These are phyloP conservation scores for Pristionchus maxplancki DNA, from an alignment of 2,888 invertebrate species.

Conservation along the genomic window DNA sequence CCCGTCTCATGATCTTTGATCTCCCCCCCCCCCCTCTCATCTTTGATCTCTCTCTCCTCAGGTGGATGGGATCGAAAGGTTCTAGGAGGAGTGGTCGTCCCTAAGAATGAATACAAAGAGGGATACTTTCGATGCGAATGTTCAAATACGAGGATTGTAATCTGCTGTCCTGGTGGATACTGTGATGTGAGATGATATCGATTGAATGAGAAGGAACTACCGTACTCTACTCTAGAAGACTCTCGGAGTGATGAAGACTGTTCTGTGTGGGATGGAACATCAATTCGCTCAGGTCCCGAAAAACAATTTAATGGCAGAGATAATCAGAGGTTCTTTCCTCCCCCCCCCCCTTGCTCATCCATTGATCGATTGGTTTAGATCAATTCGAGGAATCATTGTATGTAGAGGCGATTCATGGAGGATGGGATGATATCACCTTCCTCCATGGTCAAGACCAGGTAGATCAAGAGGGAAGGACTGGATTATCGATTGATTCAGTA, in stretches of 20 bases:
- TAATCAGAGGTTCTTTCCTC: neutral
- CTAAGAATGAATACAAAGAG: neutral
- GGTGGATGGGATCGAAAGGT: neutral
- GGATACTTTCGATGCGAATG: neutral
- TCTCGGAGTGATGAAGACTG: neutral
- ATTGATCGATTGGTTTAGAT: neutral
- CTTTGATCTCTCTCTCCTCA: neutral
- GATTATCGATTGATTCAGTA: neutral
- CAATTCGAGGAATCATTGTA: neutral
- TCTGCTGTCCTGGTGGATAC: conserved; percentile 3
- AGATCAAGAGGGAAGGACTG: neutral
- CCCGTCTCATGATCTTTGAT: neutral
- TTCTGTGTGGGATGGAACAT: neutral
- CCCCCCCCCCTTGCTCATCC: neutral
- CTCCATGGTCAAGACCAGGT: conserved; percentile 2
- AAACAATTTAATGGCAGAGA: neutral
- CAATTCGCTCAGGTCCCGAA: neutral
- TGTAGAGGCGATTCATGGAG: neutral
- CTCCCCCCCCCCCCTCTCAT: too few relatives aligned
- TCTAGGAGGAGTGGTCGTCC: neutral
- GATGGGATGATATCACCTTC: neutral
- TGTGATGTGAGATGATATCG: neutral
- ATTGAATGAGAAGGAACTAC: neutral
- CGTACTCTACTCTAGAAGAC: neutral
- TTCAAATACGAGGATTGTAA: neutral